Percentiles rank a stretch among this genome's conserved stretches.
These are phyloP conservation scores for Diabrotica balteata DNA, from an alignment of 2,888 invertebrate genomes.

Conservation along the genomic window DNA sequence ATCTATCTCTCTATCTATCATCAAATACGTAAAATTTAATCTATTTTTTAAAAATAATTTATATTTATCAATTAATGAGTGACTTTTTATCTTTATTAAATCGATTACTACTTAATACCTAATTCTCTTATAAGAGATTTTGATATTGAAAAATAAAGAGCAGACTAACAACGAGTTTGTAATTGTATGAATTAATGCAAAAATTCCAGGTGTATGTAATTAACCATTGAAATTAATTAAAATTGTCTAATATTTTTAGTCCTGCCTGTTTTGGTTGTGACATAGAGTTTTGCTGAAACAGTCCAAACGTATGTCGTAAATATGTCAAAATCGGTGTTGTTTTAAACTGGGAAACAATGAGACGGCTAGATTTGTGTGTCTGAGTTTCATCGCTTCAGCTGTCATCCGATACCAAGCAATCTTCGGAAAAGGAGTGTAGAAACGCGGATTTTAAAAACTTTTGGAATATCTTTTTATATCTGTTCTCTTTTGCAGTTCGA, in stretches of 20 bases:
- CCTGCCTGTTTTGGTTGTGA: constrained; percentile 51
- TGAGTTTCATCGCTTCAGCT: constrained; percentile 58
- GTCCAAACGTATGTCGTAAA: constrained; percentile 57
- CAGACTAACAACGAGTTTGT: too few species aligned
- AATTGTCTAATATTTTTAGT: constrained; percentile 48
- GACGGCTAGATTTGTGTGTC: constrained; percentile 60
- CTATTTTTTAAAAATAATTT: too few species aligned
- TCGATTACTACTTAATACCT: too few species aligned
- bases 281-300: constrained; percentile 43
- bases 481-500: too few species aligned
- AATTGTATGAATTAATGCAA: too few species aligned
- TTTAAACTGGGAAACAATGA: constrained; percentile 61
- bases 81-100: too few species aligned
- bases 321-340: constrained; percentile 61
- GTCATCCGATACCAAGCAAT: constrained; percentile 52
- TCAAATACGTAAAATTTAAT: too few species aligned
- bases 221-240: constrained; percentile 44
- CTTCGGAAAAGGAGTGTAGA: constrained; percentile 27
- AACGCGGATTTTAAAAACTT: constrained; percentile 5
- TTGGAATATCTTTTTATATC: not conserved
- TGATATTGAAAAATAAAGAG: too few species aligned
- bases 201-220: too few species aligned
- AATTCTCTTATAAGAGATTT: too few species aligned
- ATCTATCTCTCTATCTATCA: too few species aligned
- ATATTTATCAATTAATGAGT: too few species aligned